Conservation (phyloP, 2,113 vertebrate species). For the Dendropsophus ebraccatus region DNA sequence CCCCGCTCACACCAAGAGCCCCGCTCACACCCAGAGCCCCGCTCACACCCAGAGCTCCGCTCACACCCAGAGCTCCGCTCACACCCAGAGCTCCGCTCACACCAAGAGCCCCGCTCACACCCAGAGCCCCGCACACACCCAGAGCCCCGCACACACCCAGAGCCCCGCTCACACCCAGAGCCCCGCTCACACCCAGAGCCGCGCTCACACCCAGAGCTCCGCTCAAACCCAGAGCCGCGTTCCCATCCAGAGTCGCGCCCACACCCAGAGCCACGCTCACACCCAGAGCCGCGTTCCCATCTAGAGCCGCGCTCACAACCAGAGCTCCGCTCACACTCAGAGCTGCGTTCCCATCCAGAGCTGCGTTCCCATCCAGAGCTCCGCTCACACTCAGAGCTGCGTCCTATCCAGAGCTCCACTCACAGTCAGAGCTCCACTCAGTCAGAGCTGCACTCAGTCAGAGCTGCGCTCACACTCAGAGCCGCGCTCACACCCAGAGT, state of each 20-base stretch:
- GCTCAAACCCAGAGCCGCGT: background rate
- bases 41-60: background rate
- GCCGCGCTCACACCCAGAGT: no score
- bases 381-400: background rate
- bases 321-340: background rate
- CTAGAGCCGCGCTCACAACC: slow-evolving; percentile 6
- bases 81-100: background rate
- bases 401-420: no score
- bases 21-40: background rate
- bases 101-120: background rate
- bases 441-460: background rate
- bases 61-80: background rate
- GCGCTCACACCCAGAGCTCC: background rate
- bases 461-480: background rate
- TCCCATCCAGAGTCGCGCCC: background rate
- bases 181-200: background rate
- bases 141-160: background rate
- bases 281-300: no score
- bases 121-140: no score
- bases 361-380: background rate
- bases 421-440: background rate
- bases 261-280: background rate
- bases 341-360: background rate
- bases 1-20: background rate
- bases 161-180: background rate